Conservation (phyloP, 2,888 invertebrate species). For the Nasonovia ribisnigri region DNA sequence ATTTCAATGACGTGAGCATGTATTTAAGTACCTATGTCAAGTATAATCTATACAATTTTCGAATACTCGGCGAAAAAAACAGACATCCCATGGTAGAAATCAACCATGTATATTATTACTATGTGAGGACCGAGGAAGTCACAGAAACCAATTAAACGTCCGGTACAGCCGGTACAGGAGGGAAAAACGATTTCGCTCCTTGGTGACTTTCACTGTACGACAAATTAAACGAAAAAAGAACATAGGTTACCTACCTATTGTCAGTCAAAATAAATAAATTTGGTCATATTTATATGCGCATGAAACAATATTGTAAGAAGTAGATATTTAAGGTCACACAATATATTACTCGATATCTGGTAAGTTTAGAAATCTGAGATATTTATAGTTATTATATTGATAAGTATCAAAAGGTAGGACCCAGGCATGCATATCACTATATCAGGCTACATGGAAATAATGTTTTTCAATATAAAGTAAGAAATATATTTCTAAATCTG, state of each 20-base stretch:
- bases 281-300: neutral
- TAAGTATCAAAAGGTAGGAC: no score
- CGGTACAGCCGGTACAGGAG: slow-evolving; percentile 8
- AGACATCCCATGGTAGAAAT: slow-evolving; percentile 3
- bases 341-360: neutral
- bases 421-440: neutral
- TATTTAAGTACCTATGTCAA: neutral
- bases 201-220: slow-evolving; percentile 45
- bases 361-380: neutral
- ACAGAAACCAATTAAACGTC: slow-evolving; percentile 48
- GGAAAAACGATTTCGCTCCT: slow-evolving; percentile 55
- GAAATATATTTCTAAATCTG: neutral
- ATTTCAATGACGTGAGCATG: neutral
- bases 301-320: neutral
- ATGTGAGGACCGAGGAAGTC: slow-evolving; percentile 33
- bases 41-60: slow-evolving; percentile 26
- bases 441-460: neutral
- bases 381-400: neutral
- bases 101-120: slow-evolving; percentile 10
- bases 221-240: slow-evolving; percentile 5
- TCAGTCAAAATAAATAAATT: neutral
- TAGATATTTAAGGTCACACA: neutral
- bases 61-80: neutral
- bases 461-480: neutral
- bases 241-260: neutral